These are phyloP conservation scores for Luscinia luscinia DNA, from an alignment of 2,797 vertebrate species.

Conservation along the genomic window DNA sequence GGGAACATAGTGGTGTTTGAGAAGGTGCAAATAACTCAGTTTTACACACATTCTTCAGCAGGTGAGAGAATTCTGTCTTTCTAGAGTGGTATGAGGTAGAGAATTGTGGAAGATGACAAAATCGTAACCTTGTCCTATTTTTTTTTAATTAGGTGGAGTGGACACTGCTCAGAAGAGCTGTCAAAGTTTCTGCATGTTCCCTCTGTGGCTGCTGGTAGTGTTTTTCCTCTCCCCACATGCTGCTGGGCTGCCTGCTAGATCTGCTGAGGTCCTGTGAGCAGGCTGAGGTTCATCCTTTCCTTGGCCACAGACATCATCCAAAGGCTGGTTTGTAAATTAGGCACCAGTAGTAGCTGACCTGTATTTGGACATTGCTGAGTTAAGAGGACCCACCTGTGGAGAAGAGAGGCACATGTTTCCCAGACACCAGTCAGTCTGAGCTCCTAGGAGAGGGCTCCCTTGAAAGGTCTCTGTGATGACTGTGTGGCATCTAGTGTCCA, in stretches of 20 bases:
- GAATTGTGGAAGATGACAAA: not conserved
- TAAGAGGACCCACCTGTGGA: not conserved
- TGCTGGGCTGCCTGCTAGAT: not conserved
- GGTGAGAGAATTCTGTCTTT: not conserved
- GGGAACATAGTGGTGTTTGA: not conserved
- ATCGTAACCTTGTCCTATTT: not conserved
- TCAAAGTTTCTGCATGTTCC: not conserved
- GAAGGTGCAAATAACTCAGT: not conserved
- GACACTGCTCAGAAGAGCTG: not conserved
- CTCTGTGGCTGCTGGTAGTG: not conserved
- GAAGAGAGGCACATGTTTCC: not conserved
- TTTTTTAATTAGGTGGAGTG: not conserved
- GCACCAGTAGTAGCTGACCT: not conserved
- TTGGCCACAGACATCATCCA: not conserved
- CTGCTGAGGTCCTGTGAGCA: not conserved
- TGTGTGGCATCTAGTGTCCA: not conserved
- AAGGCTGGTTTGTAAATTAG: not conserved
- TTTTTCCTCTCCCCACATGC: not conserved
- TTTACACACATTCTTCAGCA: not conserved
- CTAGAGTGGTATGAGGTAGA: not conserved
- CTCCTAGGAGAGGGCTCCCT: fast-evolving
- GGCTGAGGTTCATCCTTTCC: not conserved
- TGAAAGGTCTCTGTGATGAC: not conserved
- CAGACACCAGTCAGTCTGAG: not conserved
- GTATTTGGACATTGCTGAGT: not conserved